phyloP scores from a whole-genome alignment of 2,797 vertebrate genomes.

The Epinephelus awoara region DNA sequence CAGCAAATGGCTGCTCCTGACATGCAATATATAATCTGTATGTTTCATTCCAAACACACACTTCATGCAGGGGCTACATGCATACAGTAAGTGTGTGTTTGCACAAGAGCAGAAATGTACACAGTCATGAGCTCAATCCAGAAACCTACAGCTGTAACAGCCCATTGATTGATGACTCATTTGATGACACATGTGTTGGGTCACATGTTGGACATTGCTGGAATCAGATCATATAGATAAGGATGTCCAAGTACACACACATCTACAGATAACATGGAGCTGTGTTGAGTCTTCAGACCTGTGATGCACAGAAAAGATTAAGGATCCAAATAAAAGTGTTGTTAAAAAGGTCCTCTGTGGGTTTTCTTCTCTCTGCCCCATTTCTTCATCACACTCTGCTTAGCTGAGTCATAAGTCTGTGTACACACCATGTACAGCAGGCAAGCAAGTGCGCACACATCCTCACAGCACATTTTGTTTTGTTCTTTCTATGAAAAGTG shows the following conservation, averaged over 20 bases:
- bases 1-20: background rate
- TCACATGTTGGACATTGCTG: background rate
- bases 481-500: background rate
- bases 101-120: background rate
- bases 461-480: background rate
- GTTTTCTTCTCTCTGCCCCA: constrained; percentile 21
- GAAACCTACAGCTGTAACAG: background rate
- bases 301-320: constrained; percentile 14
- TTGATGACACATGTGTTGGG: background rate
- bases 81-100: background rate
- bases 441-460: background rate
- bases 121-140: background rate
- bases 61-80: background rate
- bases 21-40: background rate
- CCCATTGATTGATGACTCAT: background rate
- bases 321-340: constrained; percentile 33
- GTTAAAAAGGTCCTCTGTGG: constrained; percentile 19
- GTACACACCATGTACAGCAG: constrained; percentile 9
- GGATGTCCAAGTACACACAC: background rate
- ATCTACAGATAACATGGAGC: background rate
- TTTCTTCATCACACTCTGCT: constrained; percentile 29
- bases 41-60: background rate
- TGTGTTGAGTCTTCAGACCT: background rate
- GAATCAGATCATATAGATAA: constrained; percentile 1
- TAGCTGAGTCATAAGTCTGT: constrained; percentile 32